phyloP scores from a whole-genome alignment of 2,113 vertebrate genomes.

The Aleadryas rufinucha region DNA sequence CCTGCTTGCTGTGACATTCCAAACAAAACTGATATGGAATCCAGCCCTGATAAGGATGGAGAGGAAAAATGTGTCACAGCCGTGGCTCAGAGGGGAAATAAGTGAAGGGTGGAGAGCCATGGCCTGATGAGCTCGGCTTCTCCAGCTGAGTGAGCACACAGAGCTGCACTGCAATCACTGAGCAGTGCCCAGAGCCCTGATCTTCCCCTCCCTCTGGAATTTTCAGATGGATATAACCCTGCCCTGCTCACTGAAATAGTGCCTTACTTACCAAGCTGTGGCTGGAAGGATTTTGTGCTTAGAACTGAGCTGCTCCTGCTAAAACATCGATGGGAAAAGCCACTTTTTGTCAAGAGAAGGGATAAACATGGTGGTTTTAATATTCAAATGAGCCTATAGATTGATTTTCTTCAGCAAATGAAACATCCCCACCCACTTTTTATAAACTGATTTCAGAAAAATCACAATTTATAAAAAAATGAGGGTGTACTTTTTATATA shows the following conservation, averaged over 20 bases:
- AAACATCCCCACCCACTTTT: not conserved
- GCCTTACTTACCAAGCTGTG: not conserved
- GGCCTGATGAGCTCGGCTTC: not conserved
- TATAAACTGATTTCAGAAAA: not conserved
- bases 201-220: not conserved
- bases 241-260: not conserved
- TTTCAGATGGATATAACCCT: not conserved
- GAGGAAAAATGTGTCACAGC: not conserved
- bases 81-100: not conserved
- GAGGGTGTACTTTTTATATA: not conserved
- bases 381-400: not conserved
- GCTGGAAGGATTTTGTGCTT: not conserved
- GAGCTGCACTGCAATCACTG: not conserved
- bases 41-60: not conserved
- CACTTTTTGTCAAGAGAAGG: not conserved
- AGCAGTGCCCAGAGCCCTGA: not conserved
- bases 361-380: not conserved
- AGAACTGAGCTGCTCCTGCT: not conserved
- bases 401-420: not conserved
- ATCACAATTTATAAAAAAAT: not conserved
- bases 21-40: accelerated
- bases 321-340: not conserved
- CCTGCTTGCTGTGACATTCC: not conserved
- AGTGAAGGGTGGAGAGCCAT: not conserved
- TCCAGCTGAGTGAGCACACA: not conserved